Evolutionary conservation across 2,888 invertebrate genomes (phyloP), one percentile per base, ranked within the genome.

Genomic region (Suillia variegata): DNA sequence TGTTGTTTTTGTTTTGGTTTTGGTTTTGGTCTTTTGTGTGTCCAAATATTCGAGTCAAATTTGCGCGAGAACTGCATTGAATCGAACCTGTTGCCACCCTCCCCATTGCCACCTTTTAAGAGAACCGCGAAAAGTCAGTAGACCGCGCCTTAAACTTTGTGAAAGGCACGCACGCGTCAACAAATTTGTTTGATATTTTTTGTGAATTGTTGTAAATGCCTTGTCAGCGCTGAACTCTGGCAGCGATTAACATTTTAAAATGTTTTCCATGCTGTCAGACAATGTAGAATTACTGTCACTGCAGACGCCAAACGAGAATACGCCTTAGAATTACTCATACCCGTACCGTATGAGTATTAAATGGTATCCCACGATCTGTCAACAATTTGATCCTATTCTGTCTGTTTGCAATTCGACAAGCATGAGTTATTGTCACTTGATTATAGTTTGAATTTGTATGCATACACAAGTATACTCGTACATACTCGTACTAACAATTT

Each of bases 341-440:
- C 54, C 56, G 51, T 52, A 49, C 54, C 57, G 59, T 45, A 54
- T 54, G 51, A 15, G 20, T 45, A 54, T 54, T 4, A 21, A 61
- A 47, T 60, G 58, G 62, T 67, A 67, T 75, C 73, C 74, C 76
- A 76, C 76, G 73, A 75, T 74, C 70, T 75, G 72, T 62, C 64
- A 65, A 62, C 55, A 60, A 62, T 66, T 70, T 66, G 65, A 62
- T 62, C 67, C 66, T 65, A 64, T 67, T 67, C 63, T 63, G 67
- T 67, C 67, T 62, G 62, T 65, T 62, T 59, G 51, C 59, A 59
- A 51, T 26, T 21, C 31, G 24, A 51, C 26, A 51, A 6, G 38
- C 38, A n/a, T 13, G 15, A 38, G n/a, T 51, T 51, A 26, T 51
- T 51, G 50, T 51, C 50, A 51, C 31, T 51, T 10, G 2, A 15